These are phyloP conservation scores for Chrysotoxum bicinctum DNA, from an alignment of 2,888 invertebrate genomes.

Conservation along the genomic window DNA sequence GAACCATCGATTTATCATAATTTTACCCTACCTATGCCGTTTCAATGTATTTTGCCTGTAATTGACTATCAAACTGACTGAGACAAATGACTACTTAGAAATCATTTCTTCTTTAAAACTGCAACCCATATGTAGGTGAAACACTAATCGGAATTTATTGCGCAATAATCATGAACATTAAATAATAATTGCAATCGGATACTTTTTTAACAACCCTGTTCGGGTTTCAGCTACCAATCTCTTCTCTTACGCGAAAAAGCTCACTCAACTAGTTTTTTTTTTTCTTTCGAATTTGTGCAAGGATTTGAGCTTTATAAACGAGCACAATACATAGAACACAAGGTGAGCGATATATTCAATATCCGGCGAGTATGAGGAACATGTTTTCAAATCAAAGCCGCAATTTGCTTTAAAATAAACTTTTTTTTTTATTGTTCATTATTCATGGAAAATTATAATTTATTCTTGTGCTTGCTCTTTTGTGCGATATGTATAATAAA, in stretches of 20 bases:
- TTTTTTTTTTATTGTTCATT: not conserved
- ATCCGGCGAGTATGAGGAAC: conserved; percentile 13
- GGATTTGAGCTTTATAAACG: conserved; percentile 1
- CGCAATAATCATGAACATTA: too few species aligned
- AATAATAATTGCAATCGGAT: not conserved
- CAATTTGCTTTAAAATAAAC: not conserved
- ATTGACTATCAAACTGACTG: too few species aligned
- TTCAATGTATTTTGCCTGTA: too few species aligned
- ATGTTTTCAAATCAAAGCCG: not conserved
- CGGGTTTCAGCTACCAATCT: not conserved
- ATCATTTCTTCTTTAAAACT: too few species aligned
- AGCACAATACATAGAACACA: not conserved
- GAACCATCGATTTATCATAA: too few species aligned
- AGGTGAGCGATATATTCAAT: not conserved
- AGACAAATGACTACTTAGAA: too few species aligned
- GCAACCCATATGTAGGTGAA: too few species aligned
- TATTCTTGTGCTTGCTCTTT: conserved; percentile 20
- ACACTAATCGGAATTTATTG: too few species aligned
- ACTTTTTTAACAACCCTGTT: conserved; percentile 2
- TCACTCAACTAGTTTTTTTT: not conserved
- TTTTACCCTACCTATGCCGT: too few species aligned
- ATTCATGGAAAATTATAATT: conserved; percentile 13
- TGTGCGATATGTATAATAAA: not conserved
- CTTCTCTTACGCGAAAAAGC: not conserved
- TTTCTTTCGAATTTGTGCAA: not conserved